Evolutionary conservation across 1,140 invertebrate genomes (phyloP), one percentile per base, ranked within the genome.

Genomic region (Drosophila kohkoa): DNA sequence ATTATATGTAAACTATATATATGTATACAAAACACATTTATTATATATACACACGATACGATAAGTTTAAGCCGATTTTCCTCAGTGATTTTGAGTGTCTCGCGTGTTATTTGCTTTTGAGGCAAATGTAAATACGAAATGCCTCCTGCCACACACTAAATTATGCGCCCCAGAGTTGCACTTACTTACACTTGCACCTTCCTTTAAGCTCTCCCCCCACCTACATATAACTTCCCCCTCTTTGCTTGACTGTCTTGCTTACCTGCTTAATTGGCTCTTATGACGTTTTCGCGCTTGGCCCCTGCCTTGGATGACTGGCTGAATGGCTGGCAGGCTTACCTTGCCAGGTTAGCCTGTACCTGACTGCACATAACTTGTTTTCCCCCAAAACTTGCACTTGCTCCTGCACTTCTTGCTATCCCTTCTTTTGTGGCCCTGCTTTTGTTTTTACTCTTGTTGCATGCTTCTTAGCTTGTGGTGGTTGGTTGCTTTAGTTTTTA

Each of bases 251-350:
- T 63, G 62, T 13, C 72, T 71, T 72, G 81, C 68, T 89, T 89
- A 81, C 81, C 86, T 90, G 86, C 81, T 90, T 89, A 89, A 89
- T 89, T 89, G 85, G 85, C 85, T 89, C 83, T 89, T 89, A 89
- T 89, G 85, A 89, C 85, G 85, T 89, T 89, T 89, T 89, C 79
- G 85, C 85, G 85, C 85, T 89, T 38, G 10, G 28, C n/a, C 74
- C 72, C 69, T 73, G 60, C 49, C 71, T 52, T 32, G 32, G 32
- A 5, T 8, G 7, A 8, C 32, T 7, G 32, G 32, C 30, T 7
- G 30, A 32, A 5, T 32, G 30, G 30, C 32, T 32, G 32, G 6
- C 32, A 2, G 32, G 32, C 32, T 38, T 38, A 10, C 35, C 35
- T 38, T 38, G 35, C 32, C 30, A 15, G 5, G n/a, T 8, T 32